A percentile compares a stretch with the other conserved stretches of the same genome.
phyloP scores from a whole-genome alignment of 2,113 vertebrate species.

The Pseudolaguvia tuberculata region DNA sequence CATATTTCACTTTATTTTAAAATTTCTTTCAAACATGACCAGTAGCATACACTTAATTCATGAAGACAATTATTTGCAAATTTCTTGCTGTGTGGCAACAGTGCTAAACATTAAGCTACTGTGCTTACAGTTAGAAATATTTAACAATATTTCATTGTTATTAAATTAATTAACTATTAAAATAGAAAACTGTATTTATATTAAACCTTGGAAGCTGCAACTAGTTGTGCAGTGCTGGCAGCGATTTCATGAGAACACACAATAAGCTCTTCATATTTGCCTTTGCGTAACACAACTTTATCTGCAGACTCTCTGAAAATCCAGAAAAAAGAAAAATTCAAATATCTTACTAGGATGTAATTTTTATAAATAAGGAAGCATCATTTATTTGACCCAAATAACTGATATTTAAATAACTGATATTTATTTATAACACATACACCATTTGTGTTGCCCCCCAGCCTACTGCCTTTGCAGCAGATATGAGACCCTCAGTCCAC shows the following conservation, averaged over 20 bases:
- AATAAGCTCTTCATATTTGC: slow-evolving; percentile 92
- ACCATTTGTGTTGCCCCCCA: slow-evolving; percentile 97
- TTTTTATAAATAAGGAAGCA: not conserved
- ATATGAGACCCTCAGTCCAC: slow-evolving; percentile 97
- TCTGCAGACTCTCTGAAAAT: slow-evolving; percentile 86
- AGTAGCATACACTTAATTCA: too few relatives aligned
- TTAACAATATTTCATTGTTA: too few relatives aligned
- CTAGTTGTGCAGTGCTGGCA: slow-evolving; percentile 93
- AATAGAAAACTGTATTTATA: not conserved
- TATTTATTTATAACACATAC: slow-evolving; percentile 69
- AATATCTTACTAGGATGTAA: not conserved
- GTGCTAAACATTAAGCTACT: too few relatives aligned
- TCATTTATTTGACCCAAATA: not conserved
- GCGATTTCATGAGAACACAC: slow-evolving; percentile 96
- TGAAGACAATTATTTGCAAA: too few relatives aligned
- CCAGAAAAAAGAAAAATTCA: not conserved
- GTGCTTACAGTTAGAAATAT: too few relatives aligned
- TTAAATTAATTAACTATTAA: not conserved
- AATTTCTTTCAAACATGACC: too few relatives aligned
- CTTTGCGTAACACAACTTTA: slow-evolving; percentile 87
- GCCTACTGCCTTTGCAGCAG: slow-evolving; percentile 94
- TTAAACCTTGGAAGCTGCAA: slow-evolving; percentile 93
- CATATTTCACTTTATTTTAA: too few relatives aligned
- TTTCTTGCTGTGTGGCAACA: too few relatives aligned
- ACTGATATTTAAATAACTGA: too few relatives aligned